Evolutionary conservation across 1,140 invertebrate species (phyloP), one percentile per base, ranked within the genome.

Genomic region (Camponotus floridanus): DNA sequence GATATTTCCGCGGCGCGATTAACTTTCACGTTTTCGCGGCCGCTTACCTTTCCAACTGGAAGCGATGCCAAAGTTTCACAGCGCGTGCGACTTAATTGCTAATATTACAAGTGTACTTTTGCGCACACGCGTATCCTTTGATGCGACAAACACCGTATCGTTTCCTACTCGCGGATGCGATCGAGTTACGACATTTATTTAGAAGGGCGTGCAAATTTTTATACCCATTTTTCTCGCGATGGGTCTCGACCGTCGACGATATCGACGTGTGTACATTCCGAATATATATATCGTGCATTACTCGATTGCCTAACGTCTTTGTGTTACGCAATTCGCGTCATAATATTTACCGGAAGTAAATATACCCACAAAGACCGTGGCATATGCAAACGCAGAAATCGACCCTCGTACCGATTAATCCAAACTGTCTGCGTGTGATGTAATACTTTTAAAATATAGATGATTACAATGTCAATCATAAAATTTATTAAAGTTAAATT

Each of bases 1-100:
- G 36, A 39, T 57, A 48, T 80, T 80, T 70, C 33, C 36, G 36
- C n/a, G 15, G 45, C 65, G 70, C 48, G 36, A 51, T 70, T 42
- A 42, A 73, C 79, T 73, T 81, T 73, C 79, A 81, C 79, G 39
- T 81, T 81, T 57, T 81, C 26, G 65, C 65, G 59, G 21, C 57
- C 65, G 15, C 18, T 45, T 39, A 26, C 13, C 26, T 81, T 33
- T 81, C 31, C 68, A 71, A 55, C 18, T 45, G 33, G 67, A 71
- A 81, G 70, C 51, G 64, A 21, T 70, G 78, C 67, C 18, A 21
- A 26, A 61, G 51, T 59, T 73, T 73, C 45, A 81, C 45, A 55
- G 21, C 18, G 18, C 67, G 65, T 71, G 26, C 36, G 73, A 81
- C 70, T 70, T 70, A 31, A 81, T 61, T 11, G 55, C 55, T 45